phyloP scores from a whole-genome alignment of 2,888 invertebrate genomes.

The Nephrotoma guestfalica region DNA sequence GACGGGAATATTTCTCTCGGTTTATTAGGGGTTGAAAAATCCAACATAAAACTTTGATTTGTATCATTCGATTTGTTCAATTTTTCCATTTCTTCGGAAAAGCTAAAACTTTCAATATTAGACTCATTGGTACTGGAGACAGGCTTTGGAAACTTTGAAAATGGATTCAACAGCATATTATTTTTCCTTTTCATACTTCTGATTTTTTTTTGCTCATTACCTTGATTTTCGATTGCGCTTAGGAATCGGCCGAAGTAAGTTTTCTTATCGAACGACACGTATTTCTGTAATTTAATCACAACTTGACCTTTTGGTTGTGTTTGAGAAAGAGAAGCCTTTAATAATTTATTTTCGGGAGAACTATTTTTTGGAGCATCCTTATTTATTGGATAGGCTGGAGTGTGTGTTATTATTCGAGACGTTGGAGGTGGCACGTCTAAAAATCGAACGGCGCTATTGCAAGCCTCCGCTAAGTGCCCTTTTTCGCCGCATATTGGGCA shows the following conservation, averaged over 20 bases:
- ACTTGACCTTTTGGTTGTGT: not conserved
- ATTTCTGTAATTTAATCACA: not conserved
- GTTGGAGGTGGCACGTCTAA: not conserved
- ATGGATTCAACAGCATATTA: not conserved
- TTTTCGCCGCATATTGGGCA: conserved; percentile 42
- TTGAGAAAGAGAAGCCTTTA: not conserved
- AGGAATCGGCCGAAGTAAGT: not conserved
- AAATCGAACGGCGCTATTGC: conserved; percentile 21
- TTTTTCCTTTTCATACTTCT: not conserved
- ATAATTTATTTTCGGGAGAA: not conserved
- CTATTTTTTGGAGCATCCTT: not conserved
- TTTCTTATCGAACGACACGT: not conserved
- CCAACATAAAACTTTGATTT: not conserved
- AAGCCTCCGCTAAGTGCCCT: conserved; percentile 36
- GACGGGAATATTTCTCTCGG: not conserved
- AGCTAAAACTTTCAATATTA: not conserved
- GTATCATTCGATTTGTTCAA: not conserved
- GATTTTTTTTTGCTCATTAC: not conserved
- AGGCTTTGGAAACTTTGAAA: not conserved
- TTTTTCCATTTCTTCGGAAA: conserved; percentile 1
- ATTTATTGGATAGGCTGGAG: not conserved
- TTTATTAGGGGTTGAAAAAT: not conserved
- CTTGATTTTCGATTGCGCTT: not conserved
- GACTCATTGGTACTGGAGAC: not conserved
- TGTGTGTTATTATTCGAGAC: not conserved